Evolutionary conservation across 1,140 invertebrate genomes (phyloP), one percentile per base, ranked within the genome.

Genomic region (Alviniconcha marisindica): DNA sequence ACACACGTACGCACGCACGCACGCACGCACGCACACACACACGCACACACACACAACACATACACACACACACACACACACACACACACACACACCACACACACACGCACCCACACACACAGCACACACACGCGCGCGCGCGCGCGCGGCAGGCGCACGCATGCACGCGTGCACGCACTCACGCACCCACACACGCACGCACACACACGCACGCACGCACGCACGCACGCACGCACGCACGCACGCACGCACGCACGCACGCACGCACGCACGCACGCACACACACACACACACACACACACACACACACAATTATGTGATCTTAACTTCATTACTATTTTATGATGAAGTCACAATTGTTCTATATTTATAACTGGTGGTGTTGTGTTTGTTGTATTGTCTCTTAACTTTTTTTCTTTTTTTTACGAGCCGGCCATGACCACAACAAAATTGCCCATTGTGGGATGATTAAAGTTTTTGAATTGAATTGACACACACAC

Each of bases 231-330:
- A 69, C 63, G n/a, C 10, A 36, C 44, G 18, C 44, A 48, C 63
- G 56, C 56, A 60, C 56, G 24, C 56, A 60, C 56, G 24, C 56
- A 60, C 56, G 24, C 56, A 60, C 56, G n/a, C 56, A 60, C 56
- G 56, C 56, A 28, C 56, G 56, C 56, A 28, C 56, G 56, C 56
- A 28, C 56, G 24, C 56, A 28, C 56, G 24, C 56, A 28, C 56
- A 28, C 56, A 60, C 56, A 24, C 56, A 60, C n/a, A 28, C 56
- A 60, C n/a, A 24, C 15, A 60, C 33, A 71, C 36, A 71, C 0
- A 1, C 3, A 31, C n/a, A 69, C 12, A n/a, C n/a, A n/a, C n/a
- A n/a, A n/a, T n/a, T n/a, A n/a, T n/a, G n/a, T n/a, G n/a, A n/a
- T n/a, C n/a, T n/a, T n/a, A n/a, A n/a, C n/a, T n/a, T n/a, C n/a